phyloP scores from a whole-genome alignment of 1,140 invertebrate species.

The Aphis gossypii region DNA sequence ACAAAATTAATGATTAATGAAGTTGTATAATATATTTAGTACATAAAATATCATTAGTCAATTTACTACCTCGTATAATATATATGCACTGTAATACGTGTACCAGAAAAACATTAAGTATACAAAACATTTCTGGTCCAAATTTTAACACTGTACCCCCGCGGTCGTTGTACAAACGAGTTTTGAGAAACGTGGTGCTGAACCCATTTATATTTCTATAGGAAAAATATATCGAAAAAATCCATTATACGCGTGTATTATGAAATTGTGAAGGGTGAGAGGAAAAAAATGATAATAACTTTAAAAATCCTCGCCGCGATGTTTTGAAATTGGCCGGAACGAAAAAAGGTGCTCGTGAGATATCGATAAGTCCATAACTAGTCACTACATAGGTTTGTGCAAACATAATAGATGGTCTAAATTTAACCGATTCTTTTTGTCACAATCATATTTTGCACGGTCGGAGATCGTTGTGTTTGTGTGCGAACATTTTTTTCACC shows the following conservation, averaged over 20 bases:
- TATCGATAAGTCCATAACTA: constrained; percentile 40
- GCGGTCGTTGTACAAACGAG: background rate
- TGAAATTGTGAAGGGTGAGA: background rate
- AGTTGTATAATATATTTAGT: background rate
- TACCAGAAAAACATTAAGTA: background rate
- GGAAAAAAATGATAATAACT: constrained; percentile 23
- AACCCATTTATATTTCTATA: constrained; percentile 28
- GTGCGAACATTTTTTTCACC: constrained; percentile 16
- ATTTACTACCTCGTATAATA: background rate
- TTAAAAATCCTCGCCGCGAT: constrained; percentile 15
- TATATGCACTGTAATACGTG: background rate
- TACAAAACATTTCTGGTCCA: background rate
- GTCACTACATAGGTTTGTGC: constrained; percentile 52
- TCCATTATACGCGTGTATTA: constrained; percentile 34
- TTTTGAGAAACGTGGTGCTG: constrained; percentile 6
- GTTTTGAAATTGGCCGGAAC: constrained; percentile 13
- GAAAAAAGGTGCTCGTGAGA: constrained; percentile 21
- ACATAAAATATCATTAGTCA: background rate
- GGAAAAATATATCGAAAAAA: constrained; percentile 29
- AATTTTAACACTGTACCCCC: background rate
- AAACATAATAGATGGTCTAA: constrained; percentile 45
- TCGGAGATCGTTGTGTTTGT: constrained; percentile 14
- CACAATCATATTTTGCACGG: constrained; percentile 40
- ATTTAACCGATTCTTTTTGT: constrained; percentile 56
- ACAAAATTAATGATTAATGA: background rate